Conservation (phyloP, 2,113 vertebrate genomes). For the Bubo bubo region DNA sequence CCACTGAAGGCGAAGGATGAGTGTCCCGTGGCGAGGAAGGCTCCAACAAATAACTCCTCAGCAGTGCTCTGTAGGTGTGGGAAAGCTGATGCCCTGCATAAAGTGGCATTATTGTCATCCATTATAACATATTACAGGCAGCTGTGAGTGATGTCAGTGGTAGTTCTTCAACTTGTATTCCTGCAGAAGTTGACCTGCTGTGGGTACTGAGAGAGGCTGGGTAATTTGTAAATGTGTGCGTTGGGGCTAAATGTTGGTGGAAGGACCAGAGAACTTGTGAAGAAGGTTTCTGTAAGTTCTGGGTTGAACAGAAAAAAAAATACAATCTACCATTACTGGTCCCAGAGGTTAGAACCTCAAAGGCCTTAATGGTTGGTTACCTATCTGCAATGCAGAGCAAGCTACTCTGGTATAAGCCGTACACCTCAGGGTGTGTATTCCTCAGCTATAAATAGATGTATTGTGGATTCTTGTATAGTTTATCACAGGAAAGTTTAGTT, state of each 20-base stretch:
- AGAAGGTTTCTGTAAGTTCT: neutral
- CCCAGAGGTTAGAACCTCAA: neutral
- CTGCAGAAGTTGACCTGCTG: neutral
- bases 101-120: neutral
- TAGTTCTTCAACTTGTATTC: neutral
- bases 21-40: fast-evolving
- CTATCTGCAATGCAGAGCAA: neutral
- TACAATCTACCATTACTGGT: neutral
- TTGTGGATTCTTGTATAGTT: neutral
- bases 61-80: neutral
- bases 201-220: neutral
- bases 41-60: neutral
- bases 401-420: neutral
- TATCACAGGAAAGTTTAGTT: neutral
- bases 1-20: fast-evolving
- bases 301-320: neutral
- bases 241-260: neutral
- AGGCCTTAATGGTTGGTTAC: neutral
- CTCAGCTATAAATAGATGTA: neutral
- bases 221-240: fast-evolving
- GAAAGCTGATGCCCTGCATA: neutral
- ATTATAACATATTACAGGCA: fast-evolving
- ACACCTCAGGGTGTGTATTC: neutral
- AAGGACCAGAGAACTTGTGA: neutral
- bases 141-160: neutral